A percentile compares a stretch with the other conserved stretches of the same genome.
Conservation (phyloP, 2,113 vertebrate genomes). For the Podarcis cretensis region DNA sequence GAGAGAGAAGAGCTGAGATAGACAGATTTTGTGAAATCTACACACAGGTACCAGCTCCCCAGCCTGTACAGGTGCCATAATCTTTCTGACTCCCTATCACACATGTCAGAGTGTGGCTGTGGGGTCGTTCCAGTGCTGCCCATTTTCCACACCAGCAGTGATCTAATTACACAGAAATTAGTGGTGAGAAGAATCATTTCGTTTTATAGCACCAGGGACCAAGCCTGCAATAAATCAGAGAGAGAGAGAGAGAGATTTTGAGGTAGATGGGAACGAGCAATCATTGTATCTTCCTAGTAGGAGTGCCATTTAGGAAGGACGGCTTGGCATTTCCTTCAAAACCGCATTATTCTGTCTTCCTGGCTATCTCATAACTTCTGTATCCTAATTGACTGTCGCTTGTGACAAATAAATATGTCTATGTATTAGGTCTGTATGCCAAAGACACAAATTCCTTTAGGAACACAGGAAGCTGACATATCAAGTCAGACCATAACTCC, state of each 20-base stretch:
- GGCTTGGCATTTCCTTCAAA: background rate
- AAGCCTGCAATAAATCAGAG: conserved; percentile 69
- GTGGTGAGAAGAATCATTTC: conserved; percentile 74
- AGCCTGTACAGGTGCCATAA: background rate
- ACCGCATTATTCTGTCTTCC: no score
- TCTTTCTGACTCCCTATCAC: background rate
- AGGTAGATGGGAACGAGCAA: background rate
- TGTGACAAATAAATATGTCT: background rate
- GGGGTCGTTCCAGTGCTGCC: conserved; percentile 40
- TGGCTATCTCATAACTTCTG: background rate
- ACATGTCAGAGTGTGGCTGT: background rate
- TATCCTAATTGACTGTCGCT: background rate
- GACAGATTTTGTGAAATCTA: background rate
- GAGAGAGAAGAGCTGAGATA: background rate
- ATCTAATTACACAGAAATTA: conserved; percentile 78
- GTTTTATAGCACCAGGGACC: conserved; percentile 66
- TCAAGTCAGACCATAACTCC: no score
- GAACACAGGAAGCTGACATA: no score
- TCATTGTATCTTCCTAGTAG: background rate
- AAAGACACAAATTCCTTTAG: background rate
- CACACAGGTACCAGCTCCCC: conserved; percentile 19
- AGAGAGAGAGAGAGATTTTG: background rate
- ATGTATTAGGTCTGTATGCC: background rate
- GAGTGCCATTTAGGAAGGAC: background rate
- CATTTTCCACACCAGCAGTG: conserved; percentile 70